Evolutionary conservation across 2,113 vertebrate species (phyloP), one percentile per base, ranked within the genome.

Genomic region (Pelvicachromis taeniatus): DNA sequence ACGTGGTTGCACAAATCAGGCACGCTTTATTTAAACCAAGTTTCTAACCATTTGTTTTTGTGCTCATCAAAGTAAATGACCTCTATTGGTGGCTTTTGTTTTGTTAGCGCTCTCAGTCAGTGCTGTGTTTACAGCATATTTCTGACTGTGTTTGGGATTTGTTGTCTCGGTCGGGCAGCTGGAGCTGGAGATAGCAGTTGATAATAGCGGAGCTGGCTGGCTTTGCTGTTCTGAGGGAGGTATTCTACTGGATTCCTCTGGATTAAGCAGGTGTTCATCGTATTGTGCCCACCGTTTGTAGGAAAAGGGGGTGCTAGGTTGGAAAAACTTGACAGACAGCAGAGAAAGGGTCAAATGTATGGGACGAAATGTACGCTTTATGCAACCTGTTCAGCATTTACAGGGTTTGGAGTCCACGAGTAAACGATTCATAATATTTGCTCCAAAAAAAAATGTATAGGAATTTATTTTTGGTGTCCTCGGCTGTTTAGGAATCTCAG

Each of bases 121-220:
- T 48, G 29, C n/a, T 50, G 31, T 10, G 50, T 58, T 59, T 58
- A 26, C 40, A 56, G 68, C 23, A 42, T 85, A 40, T 63, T 78
- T 75, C 70, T 75, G 82, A 38, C 84, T 21, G 31, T 89, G 85
- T 88, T 88, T 88, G 78, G 42, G 42, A 56, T 79, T 77, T 42
- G 48, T 73, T 85, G 80, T 55, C 81, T n/a, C 31, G 52, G 80
- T 85, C 13, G 31, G 80, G 53, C 50, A 40, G 89, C 68, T 45
- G 81, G 82, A 79, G 65, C 55, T 65, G 19, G 48, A 63, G 90
- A 89, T 90, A 82, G 33, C 52, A 33, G 77, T 82, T 61, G 65
- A 93, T 93, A 87, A 85, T 55, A 85, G 45, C 55, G 83, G 70
- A 48, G 70, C 78, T 42, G 87, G 42, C 40, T 14, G 59, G 85